Base-by-base conservation (phyloP, 2,888 invertebrate genomes). In the Ophion costatus region DNA sequence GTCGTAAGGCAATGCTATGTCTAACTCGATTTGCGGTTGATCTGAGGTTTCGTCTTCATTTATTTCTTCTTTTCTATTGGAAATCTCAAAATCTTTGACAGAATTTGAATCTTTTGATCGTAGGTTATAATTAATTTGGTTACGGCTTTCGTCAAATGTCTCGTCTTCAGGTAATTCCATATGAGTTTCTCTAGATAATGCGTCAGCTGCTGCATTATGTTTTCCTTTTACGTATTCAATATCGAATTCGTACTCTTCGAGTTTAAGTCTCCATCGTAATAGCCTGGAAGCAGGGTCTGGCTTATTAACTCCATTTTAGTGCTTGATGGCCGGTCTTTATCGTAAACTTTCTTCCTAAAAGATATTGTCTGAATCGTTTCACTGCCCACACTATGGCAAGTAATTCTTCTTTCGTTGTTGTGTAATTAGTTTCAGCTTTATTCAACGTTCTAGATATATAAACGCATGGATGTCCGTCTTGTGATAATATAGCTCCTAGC, bases 381-480 rank as follows among this genome's bases (percentile, higher is more conserved):
- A 29, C 29, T 29, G 29, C 29, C 29, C 29, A 29, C 2, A 29
- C 29, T 29, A 29, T 29, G 4, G 29, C 89, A 42, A 90, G 74
- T 1, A 90, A 66, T 82, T 90, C 90, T 57, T 87, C 83, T 75
- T 90, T 86, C 29, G 82, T 88, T n/a, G 88, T 88, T 11, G 83
- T 79, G 57, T 90, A 86, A 51, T 82, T 82, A 17, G 51, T 38
- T 77, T 84, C 80, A 11, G 86, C 80, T 51, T 82, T 80, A 56
- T 82, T 84, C 85, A 88, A 80, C 80, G 90, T 90, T 59, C 91
- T 75, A 20, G 89, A 90, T 14, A 91, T 90, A 80, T 90, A 93
- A 24, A 91, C 89, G 24, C 92, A 88, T 6, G 92, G 92, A 22
- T 88, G 80, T 73, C 93, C 92, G 1, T 87, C 88, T 86, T 93